Conservation (phyloP, 2,888 invertebrate genomes). For the Parthenolecanium corni region DNA sequence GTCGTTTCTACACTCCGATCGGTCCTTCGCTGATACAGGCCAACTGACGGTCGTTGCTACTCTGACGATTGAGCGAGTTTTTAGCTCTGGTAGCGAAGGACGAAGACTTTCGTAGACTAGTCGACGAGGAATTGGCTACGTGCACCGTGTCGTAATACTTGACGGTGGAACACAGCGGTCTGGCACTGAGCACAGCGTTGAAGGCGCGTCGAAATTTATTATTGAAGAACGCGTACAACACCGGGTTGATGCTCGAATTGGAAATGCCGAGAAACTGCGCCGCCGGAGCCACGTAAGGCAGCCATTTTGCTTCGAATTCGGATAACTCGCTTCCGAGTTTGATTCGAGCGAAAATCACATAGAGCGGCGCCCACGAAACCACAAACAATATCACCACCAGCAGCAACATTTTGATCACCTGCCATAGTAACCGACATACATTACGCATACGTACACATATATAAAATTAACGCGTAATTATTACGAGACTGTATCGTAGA, state of each 20-base stretch:
- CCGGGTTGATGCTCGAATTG: slow-evolving; percentile 90
- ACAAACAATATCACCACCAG: slow-evolving; percentile 88
- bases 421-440: neutral
- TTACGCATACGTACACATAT: no score
- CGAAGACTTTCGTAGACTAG: slow-evolving; percentile 65
- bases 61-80: slow-evolving; percentile 45
- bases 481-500: no score
- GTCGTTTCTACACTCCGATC: slow-evolving; percentile 5
- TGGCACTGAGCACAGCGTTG: slow-evolving; percentile 71
- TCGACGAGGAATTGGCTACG: slow-evolving; percentile 64
- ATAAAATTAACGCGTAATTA: no score
- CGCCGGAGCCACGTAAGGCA: slow-evolving; percentile 70
- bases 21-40: slow-evolving; percentile 26
- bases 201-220: slow-evolving; percentile 86
- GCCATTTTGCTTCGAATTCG: slow-evolving; percentile 65
- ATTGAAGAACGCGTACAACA: slow-evolving; percentile 85
- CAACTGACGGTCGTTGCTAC: slow-evolving; percentile 37
- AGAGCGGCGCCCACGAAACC: slow-evolving; percentile 83
- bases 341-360: slow-evolving; percentile 75
- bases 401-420: slow-evolving; percentile 83
- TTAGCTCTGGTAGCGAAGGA: slow-evolving; percentile 53
- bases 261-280: slow-evolving; percentile 88
- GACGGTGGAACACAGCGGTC: slow-evolving; percentile 71
- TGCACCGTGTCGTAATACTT: slow-evolving; percentile 79
- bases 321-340: slow-evolving; percentile 66